Conservation (phyloP, 2,797 vertebrate species). For the Nyctibius grandis region DNA sequence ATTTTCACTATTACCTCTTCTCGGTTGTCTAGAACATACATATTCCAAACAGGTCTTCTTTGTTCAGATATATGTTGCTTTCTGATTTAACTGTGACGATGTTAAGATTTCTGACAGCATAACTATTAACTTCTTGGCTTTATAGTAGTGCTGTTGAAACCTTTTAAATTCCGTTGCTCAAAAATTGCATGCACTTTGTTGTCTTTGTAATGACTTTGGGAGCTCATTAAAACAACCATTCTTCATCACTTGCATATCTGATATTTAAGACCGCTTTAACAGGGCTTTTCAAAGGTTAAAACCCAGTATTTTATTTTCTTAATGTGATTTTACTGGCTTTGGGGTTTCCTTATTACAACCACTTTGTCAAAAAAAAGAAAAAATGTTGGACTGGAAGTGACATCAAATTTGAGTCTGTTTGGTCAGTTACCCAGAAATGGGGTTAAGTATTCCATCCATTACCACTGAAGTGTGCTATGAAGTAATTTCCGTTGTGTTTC, state of each 20-base stretch:
- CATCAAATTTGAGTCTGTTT: neutral
- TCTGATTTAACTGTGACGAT: neutral
- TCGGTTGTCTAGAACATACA: neutral
- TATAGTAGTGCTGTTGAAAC: neutral
- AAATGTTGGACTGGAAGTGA: neutral
- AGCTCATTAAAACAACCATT: neutral
- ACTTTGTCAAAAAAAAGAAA: neutral
- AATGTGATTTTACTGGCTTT: neutral
- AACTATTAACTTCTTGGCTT: neutral
- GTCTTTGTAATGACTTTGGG: neutral
- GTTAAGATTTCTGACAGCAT: neutral
- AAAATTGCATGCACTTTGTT: neutral
- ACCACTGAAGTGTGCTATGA: neutral
- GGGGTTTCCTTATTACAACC: neutral
- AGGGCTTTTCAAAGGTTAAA: neutral
- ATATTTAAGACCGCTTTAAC: neutral
- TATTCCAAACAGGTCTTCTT: neutral
- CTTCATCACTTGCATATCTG: neutral
- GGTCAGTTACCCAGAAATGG: neutral
- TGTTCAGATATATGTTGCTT: neutral
- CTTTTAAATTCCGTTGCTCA: neutral
- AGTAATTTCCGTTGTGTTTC: neutral
- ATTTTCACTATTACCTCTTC: neutral
- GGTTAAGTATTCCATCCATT: neutral
- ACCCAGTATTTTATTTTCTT: neutral